A percentile compares a stretch with the other conserved stretches of the same genome.
Evolutionary conservation across 2,797 vertebrate genomes (phyloP).

Genomic region (Pygocentrus nattereri): DNA sequence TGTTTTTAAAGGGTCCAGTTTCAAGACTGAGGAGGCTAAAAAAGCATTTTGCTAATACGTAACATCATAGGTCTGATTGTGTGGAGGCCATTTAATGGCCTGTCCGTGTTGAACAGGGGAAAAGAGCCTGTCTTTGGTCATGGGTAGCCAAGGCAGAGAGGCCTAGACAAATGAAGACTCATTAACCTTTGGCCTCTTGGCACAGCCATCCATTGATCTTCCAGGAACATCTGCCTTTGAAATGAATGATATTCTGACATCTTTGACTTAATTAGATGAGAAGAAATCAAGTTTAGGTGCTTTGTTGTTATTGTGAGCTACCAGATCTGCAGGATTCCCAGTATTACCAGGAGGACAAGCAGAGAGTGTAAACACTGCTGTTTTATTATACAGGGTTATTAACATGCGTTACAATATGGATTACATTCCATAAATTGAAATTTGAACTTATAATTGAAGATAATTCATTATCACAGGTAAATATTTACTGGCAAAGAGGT

Average conservation of each 20-base stretch:
- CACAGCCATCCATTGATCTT: constrained; percentile 12
- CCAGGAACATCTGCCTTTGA: constrained; percentile 35
- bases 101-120: not conserved
- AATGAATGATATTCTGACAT: not conserved
- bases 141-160: not conserved
- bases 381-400: not conserved
- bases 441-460: not conserved
- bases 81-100: not conserved
- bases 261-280: constrained; percentile 39
- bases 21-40: too few relatives aligned
- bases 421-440: not conserved
- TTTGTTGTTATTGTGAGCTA: not conserved
- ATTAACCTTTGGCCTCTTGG: constrained; percentile 1
- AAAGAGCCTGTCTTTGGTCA: not conserved
- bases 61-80: not conserved
- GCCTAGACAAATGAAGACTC: not conserved
- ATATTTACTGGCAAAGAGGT: too few relatives aligned
- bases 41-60: not conserved
- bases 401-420: not conserved
- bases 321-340: not conserved
- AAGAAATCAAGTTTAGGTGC: constrained; percentile 20
- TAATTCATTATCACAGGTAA: not conserved
- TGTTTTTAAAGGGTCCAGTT: too few relatives aligned
- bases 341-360: not conserved
- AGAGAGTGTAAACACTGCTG: not conserved